A percentile compares a stretch with the other conserved stretches of the same genome.
These are phyloP conservation scores for Paracanthobrama guichenoti DNA, from an alignment of 2,113 vertebrate genomes.

Conservation along the genomic window DNA sequence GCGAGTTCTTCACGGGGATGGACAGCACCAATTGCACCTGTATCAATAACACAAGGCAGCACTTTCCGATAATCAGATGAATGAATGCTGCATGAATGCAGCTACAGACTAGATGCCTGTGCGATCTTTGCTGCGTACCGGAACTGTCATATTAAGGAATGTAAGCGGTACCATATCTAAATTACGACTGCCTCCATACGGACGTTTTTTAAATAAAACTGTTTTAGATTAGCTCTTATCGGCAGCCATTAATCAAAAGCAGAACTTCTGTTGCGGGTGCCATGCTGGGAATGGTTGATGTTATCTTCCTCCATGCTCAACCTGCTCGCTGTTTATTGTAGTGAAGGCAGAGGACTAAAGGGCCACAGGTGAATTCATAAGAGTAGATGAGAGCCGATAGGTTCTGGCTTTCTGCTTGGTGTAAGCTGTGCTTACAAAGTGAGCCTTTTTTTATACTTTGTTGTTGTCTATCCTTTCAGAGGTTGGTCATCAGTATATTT, in stretches of 20 bases:
- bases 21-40: conserved; percentile 62
- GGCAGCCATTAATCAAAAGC: conserved; percentile 20
- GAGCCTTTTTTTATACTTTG: background rate
- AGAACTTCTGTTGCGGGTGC: conserved; percentile 18
- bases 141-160: conserved; percentile 50
- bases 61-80: conserved; percentile 29
- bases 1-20: conserved; percentile 37
- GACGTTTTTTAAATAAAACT: conserved; percentile 38
- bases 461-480: background rate
- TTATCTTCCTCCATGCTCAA: conserved; percentile 24
- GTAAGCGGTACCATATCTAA: conserved; percentile 38
- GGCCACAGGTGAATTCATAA: conserved; percentile 31
- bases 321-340: conserved; percentile 39
- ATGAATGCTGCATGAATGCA: conserved; percentile 33
- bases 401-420: background rate
- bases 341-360: conserved; percentile 27
- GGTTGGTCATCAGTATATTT: background rate
- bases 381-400: conserved; percentile 29
- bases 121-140: conserved; percentile 1
- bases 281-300: conserved; percentile 37
- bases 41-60: conserved; percentile 59
- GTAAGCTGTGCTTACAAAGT: background rate
- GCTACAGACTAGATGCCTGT: conserved; percentile 16
- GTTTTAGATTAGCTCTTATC: conserved; percentile 35
- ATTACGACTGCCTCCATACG: conserved; percentile 32